Conservation (phyloP, 2,113 vertebrate genomes). For the Paramormyrops kingsleyae region DNA sequence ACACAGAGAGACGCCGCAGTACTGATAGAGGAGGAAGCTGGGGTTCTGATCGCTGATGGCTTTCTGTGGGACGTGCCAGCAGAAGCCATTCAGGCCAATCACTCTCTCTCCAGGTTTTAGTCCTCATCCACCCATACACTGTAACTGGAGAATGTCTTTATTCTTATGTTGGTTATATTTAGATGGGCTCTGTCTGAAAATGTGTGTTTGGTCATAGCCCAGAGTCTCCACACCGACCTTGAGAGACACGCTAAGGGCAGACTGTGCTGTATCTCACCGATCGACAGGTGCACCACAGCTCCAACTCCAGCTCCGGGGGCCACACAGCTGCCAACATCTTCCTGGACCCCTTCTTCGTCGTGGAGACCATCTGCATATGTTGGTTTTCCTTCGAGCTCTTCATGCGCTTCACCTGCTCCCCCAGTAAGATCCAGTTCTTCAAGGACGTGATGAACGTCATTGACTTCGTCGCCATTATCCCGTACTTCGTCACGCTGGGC, state of each 20-base stretch:
- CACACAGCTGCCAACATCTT: slow-evolving; percentile 44
- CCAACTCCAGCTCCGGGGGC: slow-evolving; percentile 42
- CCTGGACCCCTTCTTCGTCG: slow-evolving; percentile 80
- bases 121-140: not conserved
- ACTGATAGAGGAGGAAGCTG: not conserved
- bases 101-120: not conserved
- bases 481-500: slow-evolving; percentile 81
- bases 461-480: slow-evolving; percentile 84
- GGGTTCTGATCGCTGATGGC: not conserved
- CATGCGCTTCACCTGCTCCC: slow-evolving; percentile 68
- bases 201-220: slow-evolving; percentile 37
- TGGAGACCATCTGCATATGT: slow-evolving; percentile 83
- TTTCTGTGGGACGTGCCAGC: not conserved
- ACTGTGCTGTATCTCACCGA: slow-evolving; percentile 19
- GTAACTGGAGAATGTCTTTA: slow-evolving; percentile 38
- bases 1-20: not conserved
- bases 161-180: slow-evolving; percentile 47
- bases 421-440: slow-evolving; percentile 78
- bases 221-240: not conserved
- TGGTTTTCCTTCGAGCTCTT: slow-evolving; percentile 87
- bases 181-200: slow-evolving; percentile 40
- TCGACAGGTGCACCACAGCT: slow-evolving; percentile 28
- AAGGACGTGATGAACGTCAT: slow-evolving; percentile 91
- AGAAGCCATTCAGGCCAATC: not conserved
- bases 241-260: slow-evolving; percentile 30